Conservation (phyloP, 1,140 invertebrate genomes). For the Nephila pilipes region DNA sequence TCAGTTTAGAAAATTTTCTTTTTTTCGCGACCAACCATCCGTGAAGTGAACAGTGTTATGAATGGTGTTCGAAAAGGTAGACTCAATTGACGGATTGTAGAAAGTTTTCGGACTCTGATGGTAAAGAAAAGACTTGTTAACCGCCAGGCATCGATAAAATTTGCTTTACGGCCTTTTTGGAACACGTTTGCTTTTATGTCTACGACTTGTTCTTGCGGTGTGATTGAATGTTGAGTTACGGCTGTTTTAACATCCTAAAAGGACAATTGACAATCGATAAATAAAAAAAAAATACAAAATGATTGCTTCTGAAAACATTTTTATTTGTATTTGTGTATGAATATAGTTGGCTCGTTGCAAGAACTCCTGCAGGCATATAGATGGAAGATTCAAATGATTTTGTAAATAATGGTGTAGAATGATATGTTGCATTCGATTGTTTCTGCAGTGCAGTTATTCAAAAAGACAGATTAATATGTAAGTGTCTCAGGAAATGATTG, state of each 20-base stretch:
- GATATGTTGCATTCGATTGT: too few species aligned
- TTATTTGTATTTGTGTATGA: not conserved
- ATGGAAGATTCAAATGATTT: too few species aligned
- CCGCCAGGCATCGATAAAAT: not conserved
- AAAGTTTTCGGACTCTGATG: not conserved
- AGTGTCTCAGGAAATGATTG: too few species aligned
- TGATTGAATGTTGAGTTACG: not conserved
- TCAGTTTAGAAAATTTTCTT: not conserved
- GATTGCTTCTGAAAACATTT: not conserved
- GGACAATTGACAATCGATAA: not conserved
- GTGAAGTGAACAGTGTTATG: conserved; percentile 8
- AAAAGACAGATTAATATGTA: too few species aligned
- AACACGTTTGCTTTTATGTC: not conserved
- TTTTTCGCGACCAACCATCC: not conserved
- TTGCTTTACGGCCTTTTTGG: not conserved
- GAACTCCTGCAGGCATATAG: too few species aligned
- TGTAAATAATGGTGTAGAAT: too few species aligned
- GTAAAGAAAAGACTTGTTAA: conserved; percentile 16
- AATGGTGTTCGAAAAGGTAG: not conserved
- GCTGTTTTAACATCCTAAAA: not conserved
- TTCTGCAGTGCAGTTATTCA: too few species aligned
- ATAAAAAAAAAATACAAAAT: not conserved
- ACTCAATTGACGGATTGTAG: not conserved
- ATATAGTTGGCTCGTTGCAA: too few species aligned
- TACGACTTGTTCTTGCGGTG: not conserved